A percentile compares a stretch with the other conserved stretches of the same genome.
These are phyloP conservation scores for Hyperoodon ampullatus DNA, from an alignment of 2,113 vertebrate genomes.

Conservation along the genomic window DNA sequence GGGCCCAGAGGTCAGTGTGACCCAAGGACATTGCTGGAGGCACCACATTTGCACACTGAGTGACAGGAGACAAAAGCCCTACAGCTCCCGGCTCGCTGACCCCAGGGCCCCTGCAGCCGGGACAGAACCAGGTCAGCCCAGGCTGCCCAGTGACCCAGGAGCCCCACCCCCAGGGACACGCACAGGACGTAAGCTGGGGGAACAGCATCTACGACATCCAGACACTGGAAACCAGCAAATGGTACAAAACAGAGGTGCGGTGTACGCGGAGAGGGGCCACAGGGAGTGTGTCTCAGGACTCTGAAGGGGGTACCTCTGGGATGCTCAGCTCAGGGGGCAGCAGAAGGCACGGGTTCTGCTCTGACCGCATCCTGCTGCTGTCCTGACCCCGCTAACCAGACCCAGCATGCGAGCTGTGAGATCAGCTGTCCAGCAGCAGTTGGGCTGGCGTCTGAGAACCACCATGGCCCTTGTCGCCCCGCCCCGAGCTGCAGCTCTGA, in stretches of 20 bases:
- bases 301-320: neutral
- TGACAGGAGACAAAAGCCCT: neutral
- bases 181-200: neutral
- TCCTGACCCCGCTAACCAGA: neutral
- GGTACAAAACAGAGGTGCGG: fast-evolving
- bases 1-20: neutral
- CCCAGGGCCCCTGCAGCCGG: fast-evolving
- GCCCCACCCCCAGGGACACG: neutral
- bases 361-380: neutral
- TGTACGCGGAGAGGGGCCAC: fast-evolving
- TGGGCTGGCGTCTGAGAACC: neutral
- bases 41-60: neutral
- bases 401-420: neutral
- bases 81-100: neutral
- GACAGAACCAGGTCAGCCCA: neutral
- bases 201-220: neutral
- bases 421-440: neutral
- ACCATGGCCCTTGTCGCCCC: neutral
- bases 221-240: neutral
- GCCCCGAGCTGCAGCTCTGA: neutral
- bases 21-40: neutral
- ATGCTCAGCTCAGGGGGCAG: neutral
- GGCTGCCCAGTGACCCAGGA: neutral
- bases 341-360: neutral
- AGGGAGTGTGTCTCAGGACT: neutral